Evolutionary conservation across 2,797 vertebrate genomes (phyloP), one percentile per base, ranked within the genome.

Genomic region (Argentina silus): DNA sequence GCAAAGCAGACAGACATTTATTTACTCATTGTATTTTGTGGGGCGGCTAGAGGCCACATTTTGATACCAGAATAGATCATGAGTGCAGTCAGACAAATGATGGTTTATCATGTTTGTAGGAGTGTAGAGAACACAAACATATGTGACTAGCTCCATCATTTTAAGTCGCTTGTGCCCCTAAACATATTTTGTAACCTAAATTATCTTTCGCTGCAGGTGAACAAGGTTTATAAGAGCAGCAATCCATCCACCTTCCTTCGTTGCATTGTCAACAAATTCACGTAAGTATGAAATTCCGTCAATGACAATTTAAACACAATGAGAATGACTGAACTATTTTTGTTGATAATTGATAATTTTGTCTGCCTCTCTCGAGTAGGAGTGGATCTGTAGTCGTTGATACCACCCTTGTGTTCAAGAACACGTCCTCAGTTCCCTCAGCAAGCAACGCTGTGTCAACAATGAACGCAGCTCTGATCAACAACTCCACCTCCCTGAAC

Each of bases 371-470:
- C 79, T 6, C 12, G 11, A 21, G 3, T 27, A 91, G 90, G 48
- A 69, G 0, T 0, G 86, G 90, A 76, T 91, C 90, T 56, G 74
- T 88, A 14, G 43, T 48, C 3, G 10, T 19, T 6, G 0, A 82
- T 11, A 45, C 48, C 59, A 78, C 72, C 15, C 74, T 88, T 7
- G 75, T 87, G 42, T 91, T 81, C 53, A 0, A 0, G 1, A 5
- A 76, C 63, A 0, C 0, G 5, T 69, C 63, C 5, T 70, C 63
- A 9, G 73, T 85, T 82, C 88, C 90, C 48, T 1, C 57, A 14
- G 0, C 48, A 17, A 27, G 0, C 7, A 1, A 0, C 12, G 69
- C 72, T 12, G 56, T 27, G 45, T 0, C 21, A 48, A 4, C 6
- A 2, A 36, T 86, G 3, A 36, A 1, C 36, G 19, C 0, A 0